These are phyloP conservation scores for Acanthosepion lycidas DNA, from an alignment of 2,888 invertebrate species.

Conservation along the genomic window DNA sequence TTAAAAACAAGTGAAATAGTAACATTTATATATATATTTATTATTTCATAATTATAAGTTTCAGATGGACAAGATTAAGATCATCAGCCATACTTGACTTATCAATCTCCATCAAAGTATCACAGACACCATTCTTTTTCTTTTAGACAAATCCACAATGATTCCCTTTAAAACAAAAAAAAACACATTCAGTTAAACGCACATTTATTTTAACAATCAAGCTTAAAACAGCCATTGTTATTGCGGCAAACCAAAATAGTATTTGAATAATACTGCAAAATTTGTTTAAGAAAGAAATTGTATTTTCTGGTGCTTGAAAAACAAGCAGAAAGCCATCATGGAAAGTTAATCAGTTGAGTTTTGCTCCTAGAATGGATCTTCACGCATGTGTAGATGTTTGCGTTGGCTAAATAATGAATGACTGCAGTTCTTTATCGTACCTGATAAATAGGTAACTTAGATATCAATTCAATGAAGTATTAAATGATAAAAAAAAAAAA, in stretches of 20 bases:
- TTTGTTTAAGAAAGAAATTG: too few relatives aligned
- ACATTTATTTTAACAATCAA: too few relatives aligned
- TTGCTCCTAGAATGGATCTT: background rate
- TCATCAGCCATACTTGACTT: background rate
- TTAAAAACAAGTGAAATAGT: background rate
- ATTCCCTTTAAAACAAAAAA: background rate
- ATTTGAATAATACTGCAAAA: too few relatives aligned
- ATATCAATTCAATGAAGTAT: too few relatives aligned
- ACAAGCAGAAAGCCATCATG: background rate
- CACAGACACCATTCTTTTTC: background rate
- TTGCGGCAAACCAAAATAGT: too few relatives aligned
- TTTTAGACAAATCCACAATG: conserved; percentile 13
- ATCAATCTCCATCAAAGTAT: background rate
- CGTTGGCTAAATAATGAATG: too few relatives aligned
- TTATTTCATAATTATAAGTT: background rate
- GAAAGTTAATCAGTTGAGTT: background rate
- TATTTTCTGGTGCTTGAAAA: background rate
- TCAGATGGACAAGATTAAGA: background rate
- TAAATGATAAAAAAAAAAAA: too few relatives aligned
- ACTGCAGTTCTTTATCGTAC: too few relatives aligned
- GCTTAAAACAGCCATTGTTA: too few relatives aligned
- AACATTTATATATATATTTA: background rate
- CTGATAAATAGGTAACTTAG: too few relatives aligned
- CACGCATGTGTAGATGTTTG: too few relatives aligned
- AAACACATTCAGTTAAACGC: background rate